Conservation (phyloP, 2,797 vertebrate genomes). For the Adelosebastes latens region DNA sequence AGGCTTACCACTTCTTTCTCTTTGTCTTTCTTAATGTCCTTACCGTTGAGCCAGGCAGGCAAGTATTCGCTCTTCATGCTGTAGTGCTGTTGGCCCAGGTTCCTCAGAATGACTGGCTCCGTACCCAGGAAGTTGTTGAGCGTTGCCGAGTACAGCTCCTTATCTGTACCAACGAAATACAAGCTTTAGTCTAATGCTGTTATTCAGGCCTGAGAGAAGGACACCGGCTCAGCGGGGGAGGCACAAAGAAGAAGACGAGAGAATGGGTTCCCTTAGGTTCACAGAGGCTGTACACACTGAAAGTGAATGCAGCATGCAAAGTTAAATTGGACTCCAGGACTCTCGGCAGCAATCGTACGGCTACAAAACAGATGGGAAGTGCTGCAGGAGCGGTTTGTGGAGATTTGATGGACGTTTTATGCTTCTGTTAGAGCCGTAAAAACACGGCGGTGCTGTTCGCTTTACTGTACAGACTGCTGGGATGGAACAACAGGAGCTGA, state of each 20-base stretch:
- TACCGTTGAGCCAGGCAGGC: slow-evolving; percentile 94
- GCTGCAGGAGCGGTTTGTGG: slow-evolving; percentile 35
- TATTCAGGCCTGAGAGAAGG: slow-evolving; percentile 27
- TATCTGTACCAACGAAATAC: slow-evolving; percentile 80
- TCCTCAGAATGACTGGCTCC: slow-evolving; percentile 93
- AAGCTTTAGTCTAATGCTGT: slow-evolving; percentile 33
- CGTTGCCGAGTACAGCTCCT: slow-evolving; percentile 94
- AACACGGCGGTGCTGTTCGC: slow-evolving; percentile 16
- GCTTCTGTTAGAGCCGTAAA: slow-evolving; percentile 44
- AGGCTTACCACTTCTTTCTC: background rate
- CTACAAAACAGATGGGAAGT: slow-evolving; percentile 55
- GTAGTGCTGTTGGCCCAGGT: slow-evolving; percentile 91
- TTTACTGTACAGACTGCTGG: slow-evolving; percentile 19
- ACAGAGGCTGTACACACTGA: slow-evolving; percentile 1
- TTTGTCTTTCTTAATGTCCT: background rate
- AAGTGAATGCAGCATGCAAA: slow-evolving; percentile 32
- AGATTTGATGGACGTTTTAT: slow-evolving; percentile 55
- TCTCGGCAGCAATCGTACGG: slow-evolving; percentile 19
- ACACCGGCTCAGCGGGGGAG: slow-evolving; percentile 25
- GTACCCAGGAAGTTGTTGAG: slow-evolving; percentile 97
- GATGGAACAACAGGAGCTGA: slow-evolving; percentile 33
- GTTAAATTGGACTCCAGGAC: slow-evolving; percentile 55
- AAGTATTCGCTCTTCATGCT: slow-evolving; percentile 94
- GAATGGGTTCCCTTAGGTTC: slow-evolving; percentile 22
- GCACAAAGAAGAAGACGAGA: slow-evolving; percentile 6